These are phyloP conservation scores for Catocala sponsa DNA, from an alignment of 2,888 invertebrate species.

Conservation along the genomic window DNA sequence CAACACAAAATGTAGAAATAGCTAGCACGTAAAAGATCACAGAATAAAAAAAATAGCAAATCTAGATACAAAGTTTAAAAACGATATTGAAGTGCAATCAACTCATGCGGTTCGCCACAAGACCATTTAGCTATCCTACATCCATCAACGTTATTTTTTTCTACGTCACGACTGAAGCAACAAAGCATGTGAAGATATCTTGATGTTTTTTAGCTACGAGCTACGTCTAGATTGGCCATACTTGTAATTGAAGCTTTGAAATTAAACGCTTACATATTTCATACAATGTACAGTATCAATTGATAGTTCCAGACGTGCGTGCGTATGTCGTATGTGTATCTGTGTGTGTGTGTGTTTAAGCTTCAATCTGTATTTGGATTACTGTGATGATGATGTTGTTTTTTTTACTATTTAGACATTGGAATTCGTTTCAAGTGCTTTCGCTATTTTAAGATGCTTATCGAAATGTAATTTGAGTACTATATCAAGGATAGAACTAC, in stretches of 20 bases:
- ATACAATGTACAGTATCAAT: background rate
- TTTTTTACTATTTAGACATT: no score
- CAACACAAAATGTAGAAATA: background rate
- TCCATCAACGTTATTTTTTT: slow-evolving; percentile 30
- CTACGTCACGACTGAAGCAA: slow-evolving; percentile 29
- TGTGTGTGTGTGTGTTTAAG: no score
- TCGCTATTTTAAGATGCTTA: no score
- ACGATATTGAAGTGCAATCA: slow-evolving; percentile 33
- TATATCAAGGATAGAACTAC: no score
- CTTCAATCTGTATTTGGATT: no score
- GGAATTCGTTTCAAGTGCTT: no score
- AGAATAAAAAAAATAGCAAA: slow-evolving; percentile 9
- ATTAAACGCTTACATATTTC: slow-evolving; percentile 14
- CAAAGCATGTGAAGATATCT: slow-evolving; percentile 33
- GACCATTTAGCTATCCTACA: slow-evolving; percentile 23
- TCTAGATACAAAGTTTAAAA: slow-evolving; percentile 14
- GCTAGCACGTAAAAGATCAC: slow-evolving; percentile 9
- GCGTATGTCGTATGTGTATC: no score
- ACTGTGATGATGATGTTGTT: no score
- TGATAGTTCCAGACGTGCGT: no score
- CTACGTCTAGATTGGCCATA: slow-evolving; percentile 17
- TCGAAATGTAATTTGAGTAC: no score
- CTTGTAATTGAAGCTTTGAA: slow-evolving; percentile 23
- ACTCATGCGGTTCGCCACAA: slow-evolving; percentile 36
- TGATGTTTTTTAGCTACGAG: slow-evolving; percentile 26